phyloP scores from a whole-genome alignment of 1,140 invertebrate species.

The Drosophila varians region DNA sequence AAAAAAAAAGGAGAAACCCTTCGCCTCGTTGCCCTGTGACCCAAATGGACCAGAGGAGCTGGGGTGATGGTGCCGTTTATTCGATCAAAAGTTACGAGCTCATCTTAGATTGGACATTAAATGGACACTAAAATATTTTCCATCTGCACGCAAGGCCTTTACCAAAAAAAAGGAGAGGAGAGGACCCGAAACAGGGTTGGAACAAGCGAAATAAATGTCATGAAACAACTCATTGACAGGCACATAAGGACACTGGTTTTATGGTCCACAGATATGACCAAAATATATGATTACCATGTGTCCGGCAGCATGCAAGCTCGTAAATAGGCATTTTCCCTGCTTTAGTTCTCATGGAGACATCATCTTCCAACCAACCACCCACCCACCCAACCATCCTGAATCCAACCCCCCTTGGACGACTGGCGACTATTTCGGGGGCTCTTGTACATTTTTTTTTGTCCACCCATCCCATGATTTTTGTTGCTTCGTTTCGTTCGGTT shows the following conservation, averaged over 20 bases:
- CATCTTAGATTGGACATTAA: slow-evolving; percentile 84
- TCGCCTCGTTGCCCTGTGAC: slow-evolving; percentile 5
- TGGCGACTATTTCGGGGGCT: slow-evolving; percentile 32
- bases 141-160: slow-evolving; percentile 74
- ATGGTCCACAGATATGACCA: slow-evolving; percentile 83
- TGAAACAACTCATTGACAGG: slow-evolving; percentile 83
- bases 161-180: background rate
- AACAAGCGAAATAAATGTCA: slow-evolving; percentile 82
- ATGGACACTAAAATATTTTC: slow-evolving; percentile 83
- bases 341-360: slow-evolving; percentile 62
- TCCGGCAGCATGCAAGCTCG: slow-evolving; percentile 79
- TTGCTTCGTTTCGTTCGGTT: slow-evolving; percentile 35
- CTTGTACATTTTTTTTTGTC: slow-evolving; percentile 25
- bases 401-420: slow-evolving; percentile 11
- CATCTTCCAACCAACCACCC: slow-evolving; percentile 4
- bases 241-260: slow-evolving; percentile 84
- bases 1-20: slow-evolving; percentile 34
- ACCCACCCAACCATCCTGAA: background rate
- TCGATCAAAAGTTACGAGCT: slow-evolving; percentile 83
- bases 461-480: slow-evolving; percentile 42
- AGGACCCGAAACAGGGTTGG: slow-evolving; percentile 14
- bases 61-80: slow-evolving; percentile 59
- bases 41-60: background rate
- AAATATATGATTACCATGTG: slow-evolving; percentile 84
- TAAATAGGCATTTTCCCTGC: slow-evolving; percentile 83